Evolutionary conservation across 1,140 invertebrate species (phyloP), one percentile per base, ranked within the genome.

Genomic region (Mamestra configurata): DNA sequence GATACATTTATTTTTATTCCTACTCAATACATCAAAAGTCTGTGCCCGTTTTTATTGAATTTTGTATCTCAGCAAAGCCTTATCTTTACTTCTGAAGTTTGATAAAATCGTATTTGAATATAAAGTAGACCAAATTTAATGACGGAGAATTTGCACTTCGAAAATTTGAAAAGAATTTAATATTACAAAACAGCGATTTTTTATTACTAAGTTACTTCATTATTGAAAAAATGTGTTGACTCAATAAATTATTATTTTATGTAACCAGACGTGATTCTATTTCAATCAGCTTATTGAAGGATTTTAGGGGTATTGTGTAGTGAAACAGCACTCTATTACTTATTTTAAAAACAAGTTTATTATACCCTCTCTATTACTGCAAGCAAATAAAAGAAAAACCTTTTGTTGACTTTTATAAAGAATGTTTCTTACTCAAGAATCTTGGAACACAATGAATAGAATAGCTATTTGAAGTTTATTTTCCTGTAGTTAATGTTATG

Each of bases 71-170:
- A 61, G 15, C 20, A 20, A 55, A 22, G n/a, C 61, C 35, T 66
- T 66, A 71, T 51, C 68, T 31, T 51, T 24, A 27, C 22, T 49
- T 71, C 40, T 51, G 68, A 71, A 71, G 68, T 71, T 71, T 71
- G 68, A 51, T 71, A 51, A 71, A 71, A 71, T 71, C 68, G 22
- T 71, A 71, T 71, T 71, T 71, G 68, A 71, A 71, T 71, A 71
- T 71, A 71, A 71, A 71, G 68, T 49, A 71, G 61, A 13, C 37
- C 18, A 59, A 59, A 59, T 66, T 51, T 71, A 49, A 71, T 71
- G 46, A 51, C 68, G 68, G 13, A 27, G 40, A 49, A 46, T 66
- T 71, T 71, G 40, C 40, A 51, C 11, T 51, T 43, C 68, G 46
- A 11, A 66, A 40, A 66, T 37, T 66, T 51, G 22, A 51, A 71